Evolutionary conservation across 1,140 invertebrate species (phyloP), one percentile per base, ranked within the genome.

Genomic region (Saxidomus purpurata): DNA sequence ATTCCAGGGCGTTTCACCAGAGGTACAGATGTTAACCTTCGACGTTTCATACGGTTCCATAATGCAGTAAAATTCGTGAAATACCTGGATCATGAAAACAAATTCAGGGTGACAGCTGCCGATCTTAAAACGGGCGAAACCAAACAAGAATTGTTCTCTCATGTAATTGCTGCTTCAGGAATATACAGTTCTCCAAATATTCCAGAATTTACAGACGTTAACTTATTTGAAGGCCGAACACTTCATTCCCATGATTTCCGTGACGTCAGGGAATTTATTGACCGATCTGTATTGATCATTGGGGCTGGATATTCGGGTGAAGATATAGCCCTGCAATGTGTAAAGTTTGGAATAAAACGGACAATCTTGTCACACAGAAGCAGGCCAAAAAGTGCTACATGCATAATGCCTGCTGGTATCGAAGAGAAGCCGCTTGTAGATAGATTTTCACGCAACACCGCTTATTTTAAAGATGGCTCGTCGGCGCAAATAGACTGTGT

Each of bases 171-270:
- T 1, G 77, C 84, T 2, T n/a, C 8, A 19, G 89, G 89, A 17
- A 82, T 77, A 13, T 90, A 87, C 47, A 77, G 47, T 13, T 11
- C 49, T n/a, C 86, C 86, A 63, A 88, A 88, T 40, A 19, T 25
- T 36, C 74, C 86, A 11, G 43, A 80, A 47, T 34, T 88, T 49
- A 15, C 38, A 8, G 88, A 81, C 19, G 43, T 89, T 22, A 49
- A 36, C 52, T 61, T 31, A 0, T 90, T 87, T 74, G 9, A 17
- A 28, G 89, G 89, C 15, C 25, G 83, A n/a, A 47, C 87, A 6
- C 25, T 90, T n/a, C 89, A 90, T 28, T 43, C 76, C 4, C 89
- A 90, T 40, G 83, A 90, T 28, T 82, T 90, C 38, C 38, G 77
- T 2, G 59, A 90, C n/a, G 82, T 40, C 0, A 36, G n/a, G 8